A percentile compares a stretch with the other conserved stretches of the same genome.
Evolutionary conservation across 2,888 invertebrate genomes (phyloP).

Genomic region (Caenorhabditis zanzibari): DNA sequence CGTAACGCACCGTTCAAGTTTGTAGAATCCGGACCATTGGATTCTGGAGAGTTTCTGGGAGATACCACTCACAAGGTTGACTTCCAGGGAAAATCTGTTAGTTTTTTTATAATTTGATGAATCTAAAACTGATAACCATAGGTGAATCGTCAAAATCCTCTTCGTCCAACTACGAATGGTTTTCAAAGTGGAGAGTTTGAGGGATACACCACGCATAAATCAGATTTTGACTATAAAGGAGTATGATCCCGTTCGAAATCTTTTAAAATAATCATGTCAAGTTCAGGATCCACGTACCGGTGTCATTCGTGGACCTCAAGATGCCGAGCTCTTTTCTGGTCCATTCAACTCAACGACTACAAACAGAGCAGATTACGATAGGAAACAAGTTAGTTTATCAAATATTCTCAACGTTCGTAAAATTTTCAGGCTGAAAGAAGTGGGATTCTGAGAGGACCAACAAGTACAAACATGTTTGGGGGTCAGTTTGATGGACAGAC

Average conservation of each 20-base stretch:
- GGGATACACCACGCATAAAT: slow-evolving; percentile 69
- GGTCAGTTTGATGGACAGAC: slow-evolving; percentile 57
- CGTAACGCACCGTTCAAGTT: slow-evolving; percentile 64
- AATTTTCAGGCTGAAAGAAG: slow-evolving; percentile 19
- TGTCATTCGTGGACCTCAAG: slow-evolving; percentile 45
- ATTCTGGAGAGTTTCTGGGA: slow-evolving; percentile 54
- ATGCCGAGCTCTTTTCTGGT: slow-evolving; percentile 33
- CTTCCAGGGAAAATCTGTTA: slow-evolving; percentile 54
- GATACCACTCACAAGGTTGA: slow-evolving; percentile 62
- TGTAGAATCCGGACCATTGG: slow-evolving; percentile 19
- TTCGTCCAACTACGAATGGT: slow-evolving; percentile 57
- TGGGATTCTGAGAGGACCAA: slow-evolving; percentile 31
- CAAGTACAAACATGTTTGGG: slow-evolving; percentile 31
- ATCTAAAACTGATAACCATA: slow-evolving; percentile 2
- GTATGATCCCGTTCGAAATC: slow-evolving; percentile 8
- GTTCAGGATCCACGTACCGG: slow-evolving; percentile 27
- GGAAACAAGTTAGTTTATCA: slow-evolving; percentile 41
- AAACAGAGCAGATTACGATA: slow-evolving; percentile 52
- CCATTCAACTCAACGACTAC: slow-evolving; percentile 58
- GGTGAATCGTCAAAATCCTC: slow-evolving; percentile 48
- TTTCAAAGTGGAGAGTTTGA: slow-evolving; percentile 70
- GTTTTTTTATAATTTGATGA: not conserved
- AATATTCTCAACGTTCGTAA: not conserved
- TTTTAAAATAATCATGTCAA: not conserved
- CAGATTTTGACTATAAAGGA: slow-evolving; percentile 67